Evolutionary conservation across 2,888 invertebrate species (phyloP), one percentile per base, ranked within the genome.

Genomic region (Ormyrus labotus): DNA sequence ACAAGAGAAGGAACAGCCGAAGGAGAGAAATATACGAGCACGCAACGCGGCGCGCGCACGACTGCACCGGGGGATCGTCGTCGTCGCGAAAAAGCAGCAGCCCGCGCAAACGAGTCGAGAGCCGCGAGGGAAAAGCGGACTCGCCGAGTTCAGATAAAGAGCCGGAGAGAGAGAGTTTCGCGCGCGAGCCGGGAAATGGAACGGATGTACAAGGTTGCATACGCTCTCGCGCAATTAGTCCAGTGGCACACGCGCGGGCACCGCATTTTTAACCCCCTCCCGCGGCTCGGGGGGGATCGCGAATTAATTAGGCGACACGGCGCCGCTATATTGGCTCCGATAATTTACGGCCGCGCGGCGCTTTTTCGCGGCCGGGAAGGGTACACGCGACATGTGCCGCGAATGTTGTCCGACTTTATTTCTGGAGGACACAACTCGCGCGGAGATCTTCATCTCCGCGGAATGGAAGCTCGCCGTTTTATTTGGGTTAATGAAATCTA

Each of bases 401-500:
- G 19, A 19, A 19, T 19, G 19, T 19, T 19, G 19, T 19, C 19
- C 19, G 19, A 19, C 19, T 19, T 19, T 19, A 19, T 19, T 19
- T 19, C 19, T 1, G 19, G 19, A 19, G 19, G 19, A 19, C 19
- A 19, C 19, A 19, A 10, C 50, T 51, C 45, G 55, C 19, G 48
- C 51, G 76, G 60, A 67, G 60, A 76, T 68, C 68, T 68, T 51
- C 7, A 9, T 5, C n/a, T 9, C 50, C 11, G 13, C 11, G 53
- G 53, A 67, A 67, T 53, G 34, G 34, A 67, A 45, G 67, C 9
- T 48, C 11, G 50, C 34, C 53, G 45, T 19, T 19, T 71, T 78
- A 72, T 72, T 78, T 72, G 72, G 72, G 78, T 71, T 78, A 65
- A 61, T 61, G 53, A 72, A 61, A 34, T 55, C 19, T 61, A 19